These are phyloP conservation scores for Festucalex cinctus DNA, from an alignment of 2,113 vertebrate species.

Conservation along the genomic window DNA sequence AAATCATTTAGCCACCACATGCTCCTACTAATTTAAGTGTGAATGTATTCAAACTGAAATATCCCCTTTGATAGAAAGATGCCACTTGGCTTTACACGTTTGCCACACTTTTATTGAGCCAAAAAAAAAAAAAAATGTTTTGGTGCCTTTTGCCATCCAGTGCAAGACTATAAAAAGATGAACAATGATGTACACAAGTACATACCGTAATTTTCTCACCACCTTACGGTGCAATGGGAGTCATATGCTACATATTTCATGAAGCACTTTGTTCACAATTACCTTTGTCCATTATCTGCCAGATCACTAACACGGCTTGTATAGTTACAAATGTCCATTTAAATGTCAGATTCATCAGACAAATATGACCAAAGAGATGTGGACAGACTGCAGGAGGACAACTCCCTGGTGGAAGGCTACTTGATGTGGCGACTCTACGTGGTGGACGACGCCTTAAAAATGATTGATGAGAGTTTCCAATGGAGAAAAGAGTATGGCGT, in stretches of 20 bases:
- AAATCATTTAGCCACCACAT: not conserved
- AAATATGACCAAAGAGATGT: constrained; percentile 91
- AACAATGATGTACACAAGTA: not conserved
- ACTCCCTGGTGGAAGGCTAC: constrained; percentile 81
- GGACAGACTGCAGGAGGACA: constrained; percentile 85
- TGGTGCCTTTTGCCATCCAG: too few relatives aligned
- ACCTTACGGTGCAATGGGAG: not conserved
- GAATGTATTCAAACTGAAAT: not conserved
- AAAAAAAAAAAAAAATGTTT: not conserved
- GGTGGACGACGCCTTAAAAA: constrained; percentile 88
- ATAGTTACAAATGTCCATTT: not conserved
- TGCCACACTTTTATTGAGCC: not conserved
- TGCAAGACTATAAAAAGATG: not conserved
- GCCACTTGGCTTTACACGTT: not conserved
- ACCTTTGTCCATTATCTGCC: not conserved
- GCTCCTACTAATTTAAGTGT: not conserved
- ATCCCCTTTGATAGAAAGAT: not conserved
- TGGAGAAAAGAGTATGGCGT: constrained; percentile 90
- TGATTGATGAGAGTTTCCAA: constrained; percentile 94
- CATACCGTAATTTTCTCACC: too few relatives aligned
- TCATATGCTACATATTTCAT: not conserved
- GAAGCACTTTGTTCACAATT: too few relatives aligned
- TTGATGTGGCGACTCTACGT: constrained; percentile 81
- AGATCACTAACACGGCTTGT: not conserved
- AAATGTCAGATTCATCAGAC: constrained; percentile 77